Conservation (phyloP, 2,888 invertebrate genomes). For the Drosophila stalkeri region DNA sequence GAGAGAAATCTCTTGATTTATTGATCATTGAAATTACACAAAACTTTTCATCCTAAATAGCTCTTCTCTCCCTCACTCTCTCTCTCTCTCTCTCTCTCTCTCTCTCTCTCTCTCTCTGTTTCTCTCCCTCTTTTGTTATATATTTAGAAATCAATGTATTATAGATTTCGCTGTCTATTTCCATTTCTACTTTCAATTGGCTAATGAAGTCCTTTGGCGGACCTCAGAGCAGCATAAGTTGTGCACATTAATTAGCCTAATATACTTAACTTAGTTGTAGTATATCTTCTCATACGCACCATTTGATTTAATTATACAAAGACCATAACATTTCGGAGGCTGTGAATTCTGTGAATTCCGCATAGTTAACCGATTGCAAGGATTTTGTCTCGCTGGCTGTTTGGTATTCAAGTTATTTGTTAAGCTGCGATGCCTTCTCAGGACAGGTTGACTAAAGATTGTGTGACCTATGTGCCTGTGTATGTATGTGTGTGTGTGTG, state of each 20-base stretch:
- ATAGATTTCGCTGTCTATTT: background rate
- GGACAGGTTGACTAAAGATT: background rate
- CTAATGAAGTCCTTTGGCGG: conserved; percentile 5
- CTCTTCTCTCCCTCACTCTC: too few species aligned
- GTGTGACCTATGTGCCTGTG: background rate
- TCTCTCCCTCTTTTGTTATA: too few species aligned
- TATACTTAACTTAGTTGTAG: conserved; percentile 1
- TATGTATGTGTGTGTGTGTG: conserved; percentile 1
- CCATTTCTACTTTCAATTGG: background rate
- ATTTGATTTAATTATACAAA: conserved; percentile 11
- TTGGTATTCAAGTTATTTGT: conserved; percentile 47
- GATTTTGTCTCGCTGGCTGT: conserved; percentile 27
- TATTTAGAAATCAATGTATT: background rate
- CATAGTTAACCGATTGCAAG: conserved; percentile 22
- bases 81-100: too few species aligned
- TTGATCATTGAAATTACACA: too few species aligned
- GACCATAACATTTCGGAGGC: background rate
- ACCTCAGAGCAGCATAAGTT: background rate
- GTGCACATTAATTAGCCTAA: conserved; percentile 2
- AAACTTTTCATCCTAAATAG: too few species aligned
- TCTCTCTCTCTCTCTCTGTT: too few species aligned
- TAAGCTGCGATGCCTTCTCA: conserved; percentile 20
- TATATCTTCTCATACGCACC: background rate
- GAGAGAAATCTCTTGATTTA: too few species aligned
- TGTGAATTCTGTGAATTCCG: conserved; percentile 13